Base-by-base conservation (phyloP, 2,797 vertebrate genomes). In the Bovichtus diacanthus region DNA sequence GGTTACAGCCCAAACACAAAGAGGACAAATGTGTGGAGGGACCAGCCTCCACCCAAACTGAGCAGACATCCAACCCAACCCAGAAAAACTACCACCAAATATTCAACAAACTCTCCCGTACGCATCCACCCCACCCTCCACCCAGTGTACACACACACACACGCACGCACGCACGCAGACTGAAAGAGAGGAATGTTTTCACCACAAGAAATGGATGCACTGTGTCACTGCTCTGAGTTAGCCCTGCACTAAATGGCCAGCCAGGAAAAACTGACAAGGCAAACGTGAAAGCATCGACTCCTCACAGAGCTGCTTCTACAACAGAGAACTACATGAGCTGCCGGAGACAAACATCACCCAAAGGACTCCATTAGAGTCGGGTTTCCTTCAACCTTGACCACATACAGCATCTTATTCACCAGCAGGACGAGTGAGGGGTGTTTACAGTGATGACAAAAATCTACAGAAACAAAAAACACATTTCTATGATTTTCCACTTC, bases 201-300 rank as follows among this genome's bases (percentile, higher is more conserved):
- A 38, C 12, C 39, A 53, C 41, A 43, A 76, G 41, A 38, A 36
- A 60, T 1, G 36, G 44, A 55, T 43, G 72, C 44, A 31, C 43
- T 1, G 54, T 68, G 73, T 74, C 61, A 12, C 50, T 25, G 70
- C 70, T 55, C 44, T 34, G 47, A 53, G 11, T 27, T 55, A 1
- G 34, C 46, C 54, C 63, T 70, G 36, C 27, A 10, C 36, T 12
- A 11, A 65, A 47, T 27, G 4, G 43, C 38, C 43, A 25, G 81
- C 78, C 82, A 84, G 83, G 86, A 84, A 88, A 88, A 80, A 64
- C 31, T 82, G 83, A 86, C 39, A 31, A 49, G 23, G 16, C 47
- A 16, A 68, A 74, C 25, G 36, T 27, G 43, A 60, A 68, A 53
- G 54, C 55, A 3, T 41, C 21, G 34, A 36, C 27, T 2, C 29